These are phyloP conservation scores for Syngnathus scovelli DNA, from an alignment of 2,113 vertebrate species.

Conservation along the genomic window DNA sequence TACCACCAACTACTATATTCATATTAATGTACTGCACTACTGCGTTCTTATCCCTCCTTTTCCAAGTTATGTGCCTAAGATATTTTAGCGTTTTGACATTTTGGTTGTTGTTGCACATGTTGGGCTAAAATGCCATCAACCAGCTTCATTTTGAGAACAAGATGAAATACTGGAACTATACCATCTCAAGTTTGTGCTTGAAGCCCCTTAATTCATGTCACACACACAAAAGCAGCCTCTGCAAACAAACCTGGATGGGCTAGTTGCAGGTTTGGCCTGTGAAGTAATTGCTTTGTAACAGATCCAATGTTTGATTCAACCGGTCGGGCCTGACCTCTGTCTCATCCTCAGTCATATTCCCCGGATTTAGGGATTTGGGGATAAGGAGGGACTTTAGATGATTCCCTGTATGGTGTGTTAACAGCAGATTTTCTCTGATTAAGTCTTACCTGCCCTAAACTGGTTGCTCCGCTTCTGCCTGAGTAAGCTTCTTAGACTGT, in stretches of 20 bases:
- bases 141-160: background rate
- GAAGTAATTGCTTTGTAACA: constrained; percentile 64
- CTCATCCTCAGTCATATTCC: constrained; percentile 62
- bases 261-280: constrained; percentile 44
- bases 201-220: background rate
- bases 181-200: background rate
- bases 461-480: constrained; percentile 57
- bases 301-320: constrained; percentile 63
- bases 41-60: background rate
- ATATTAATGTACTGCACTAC: no score
- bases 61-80: background rate
- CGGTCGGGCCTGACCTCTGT: constrained; percentile 58
- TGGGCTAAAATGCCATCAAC: background rate
- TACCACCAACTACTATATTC: background rate
- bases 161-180: background rate
- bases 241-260: constrained; percentile 35
- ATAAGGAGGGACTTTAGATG: constrained; percentile 60
- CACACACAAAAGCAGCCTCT: constrained; percentile 16
- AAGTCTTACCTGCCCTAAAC: constrained; percentile 66
- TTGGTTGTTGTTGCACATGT: background rate
- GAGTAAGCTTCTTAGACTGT: constrained; percentile 66
- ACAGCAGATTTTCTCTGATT: constrained; percentile 74
- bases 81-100: background rate
- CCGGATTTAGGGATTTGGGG: constrained; percentile 63
- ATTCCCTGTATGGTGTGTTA: constrained; percentile 68